Conservation (phyloP, 2,113 vertebrate genomes). For the Serilophus lunatus region DNA sequence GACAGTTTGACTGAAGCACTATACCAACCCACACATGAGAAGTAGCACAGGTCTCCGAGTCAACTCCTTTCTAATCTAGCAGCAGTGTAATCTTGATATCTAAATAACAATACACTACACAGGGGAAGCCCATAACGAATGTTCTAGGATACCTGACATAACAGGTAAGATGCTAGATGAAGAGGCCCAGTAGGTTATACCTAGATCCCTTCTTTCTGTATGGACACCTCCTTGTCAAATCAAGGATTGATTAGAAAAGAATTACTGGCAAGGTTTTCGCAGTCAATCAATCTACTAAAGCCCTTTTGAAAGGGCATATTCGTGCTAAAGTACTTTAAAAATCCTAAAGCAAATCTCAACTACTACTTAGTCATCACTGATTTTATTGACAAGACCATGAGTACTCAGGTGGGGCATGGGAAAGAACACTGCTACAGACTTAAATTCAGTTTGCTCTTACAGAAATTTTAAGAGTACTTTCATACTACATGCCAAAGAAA, state of each 20-base stretch:
- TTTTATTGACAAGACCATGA: neutral
- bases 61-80: neutral
- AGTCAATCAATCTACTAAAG: neutral
- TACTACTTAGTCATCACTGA: neutral
- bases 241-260: neutral
- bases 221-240: neutral
- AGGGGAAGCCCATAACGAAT: neutral
- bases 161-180: neutral
- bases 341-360: neutral
- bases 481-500: neutral
- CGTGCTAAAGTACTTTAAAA: neutral
- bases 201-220: neutral
- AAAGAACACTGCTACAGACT: neutral
- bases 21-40: neutral
- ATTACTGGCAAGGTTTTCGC: neutral
- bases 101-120: neutral
- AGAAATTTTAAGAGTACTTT: neutral
- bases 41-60: neutral
- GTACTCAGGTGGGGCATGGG: neutral
- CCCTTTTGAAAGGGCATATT: neutral
- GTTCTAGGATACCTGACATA: neutral
- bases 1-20: neutral
- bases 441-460: neutral
- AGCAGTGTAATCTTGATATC: neutral
- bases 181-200: neutral